phyloP scores from a whole-genome alignment of 2,113 vertebrate species.

The Eupsittula cactorum region DNA sequence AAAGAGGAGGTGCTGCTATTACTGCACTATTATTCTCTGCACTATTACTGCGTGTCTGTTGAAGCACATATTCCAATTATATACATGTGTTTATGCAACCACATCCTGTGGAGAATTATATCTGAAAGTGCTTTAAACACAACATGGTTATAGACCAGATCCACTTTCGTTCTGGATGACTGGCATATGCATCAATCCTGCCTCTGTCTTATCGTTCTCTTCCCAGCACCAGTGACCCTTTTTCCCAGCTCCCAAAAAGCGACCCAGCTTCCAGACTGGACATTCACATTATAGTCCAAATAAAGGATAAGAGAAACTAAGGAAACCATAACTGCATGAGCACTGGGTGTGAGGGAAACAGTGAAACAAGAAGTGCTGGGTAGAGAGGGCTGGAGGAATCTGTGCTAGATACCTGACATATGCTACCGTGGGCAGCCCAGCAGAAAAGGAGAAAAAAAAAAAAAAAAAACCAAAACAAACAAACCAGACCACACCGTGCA shows the following conservation, averaged over 20 bases:
- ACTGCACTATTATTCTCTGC: neutral
- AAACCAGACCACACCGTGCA: neutral
- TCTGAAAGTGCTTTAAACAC: neutral
- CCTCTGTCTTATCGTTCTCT: neutral
- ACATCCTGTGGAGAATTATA: neutral
- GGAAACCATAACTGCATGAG: fast-evolving
- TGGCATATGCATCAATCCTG: neutral
- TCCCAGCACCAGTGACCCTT: neutral
- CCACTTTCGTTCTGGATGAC: neutral
- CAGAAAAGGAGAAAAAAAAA: neutral
- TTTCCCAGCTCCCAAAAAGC: neutral
- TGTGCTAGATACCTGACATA: neutral
- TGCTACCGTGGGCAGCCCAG: neutral
- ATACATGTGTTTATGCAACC: neutral
- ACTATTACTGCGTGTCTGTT: neutral
- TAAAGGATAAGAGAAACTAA: neutral
- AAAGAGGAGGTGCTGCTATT: neutral
- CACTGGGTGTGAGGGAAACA: fast-evolving
- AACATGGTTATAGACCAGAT: neutral
- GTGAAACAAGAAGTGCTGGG: neutral
- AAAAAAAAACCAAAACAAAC: neutral
- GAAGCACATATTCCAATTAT: neutral
- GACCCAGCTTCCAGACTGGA: neutral
- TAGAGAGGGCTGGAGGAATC: neutral
- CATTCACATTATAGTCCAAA: neutral